phyloP scores from a whole-genome alignment of 2,888 invertebrate species.

The Ichneumoninae sp. region DNA sequence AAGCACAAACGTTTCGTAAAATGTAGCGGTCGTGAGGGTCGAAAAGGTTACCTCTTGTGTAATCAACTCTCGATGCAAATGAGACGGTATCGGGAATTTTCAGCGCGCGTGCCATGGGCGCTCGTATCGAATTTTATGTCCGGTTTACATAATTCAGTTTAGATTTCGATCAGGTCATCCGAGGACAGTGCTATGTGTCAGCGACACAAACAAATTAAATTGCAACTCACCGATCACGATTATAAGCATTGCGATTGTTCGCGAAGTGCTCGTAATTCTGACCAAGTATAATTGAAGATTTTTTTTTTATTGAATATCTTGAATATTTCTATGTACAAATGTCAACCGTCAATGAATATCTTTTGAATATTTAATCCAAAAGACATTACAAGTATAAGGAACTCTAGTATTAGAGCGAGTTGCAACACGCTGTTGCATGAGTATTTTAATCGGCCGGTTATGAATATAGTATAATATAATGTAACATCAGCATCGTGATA shows the following conservation, averaged over 20 bases:
- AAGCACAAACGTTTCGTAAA: not conserved
- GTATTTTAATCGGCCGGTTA: not conserved
- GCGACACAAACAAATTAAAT: not conserved
- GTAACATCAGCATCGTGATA: not conserved
- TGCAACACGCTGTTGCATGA: not conserved
- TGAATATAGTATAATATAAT: not conserved
- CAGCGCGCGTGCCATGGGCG: constrained; percentile 4
- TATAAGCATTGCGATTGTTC: not conserved
- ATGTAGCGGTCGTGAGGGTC: constrained; percentile 6
- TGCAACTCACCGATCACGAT: not conserved
- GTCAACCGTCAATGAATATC: not conserved
- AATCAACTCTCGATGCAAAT: not conserved
- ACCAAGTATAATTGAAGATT: not conserved
- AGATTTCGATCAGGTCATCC: constrained; percentile 29
- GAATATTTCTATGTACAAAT: constrained; percentile 13
- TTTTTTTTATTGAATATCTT: not conserved
- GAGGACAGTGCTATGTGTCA: not conserved
- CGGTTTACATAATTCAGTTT: constrained; percentile 19
- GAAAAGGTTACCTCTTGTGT: constrained; percentile 20
- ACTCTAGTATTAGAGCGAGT: not conserved
- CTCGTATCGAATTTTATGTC: constrained; percentile 27
- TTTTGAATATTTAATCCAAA: not conserved
- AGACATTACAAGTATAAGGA: not conserved
- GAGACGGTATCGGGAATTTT: not conserved
- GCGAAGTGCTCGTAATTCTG: not conserved